Conservation (phyloP, 2,888 invertebrate species). For the Mesorhabditis belari region DNA sequence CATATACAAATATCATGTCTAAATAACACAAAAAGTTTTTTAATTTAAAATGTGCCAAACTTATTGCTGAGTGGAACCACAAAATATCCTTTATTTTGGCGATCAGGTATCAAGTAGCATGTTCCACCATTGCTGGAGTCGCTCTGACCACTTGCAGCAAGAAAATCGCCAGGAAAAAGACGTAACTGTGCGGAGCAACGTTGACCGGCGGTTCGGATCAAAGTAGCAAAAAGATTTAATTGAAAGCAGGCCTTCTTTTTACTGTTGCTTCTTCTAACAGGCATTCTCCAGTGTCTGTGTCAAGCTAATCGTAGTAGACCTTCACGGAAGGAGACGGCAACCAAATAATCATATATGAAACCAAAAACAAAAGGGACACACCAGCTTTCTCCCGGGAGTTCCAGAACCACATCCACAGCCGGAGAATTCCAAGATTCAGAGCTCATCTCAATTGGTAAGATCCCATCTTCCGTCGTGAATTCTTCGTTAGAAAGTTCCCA, state of each 20-base stretch:
- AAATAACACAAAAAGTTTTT: not conserved
- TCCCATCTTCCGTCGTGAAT: not conserved
- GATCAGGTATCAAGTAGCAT: not conserved
- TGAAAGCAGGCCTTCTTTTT: not conserved
- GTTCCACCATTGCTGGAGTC: not conserved
- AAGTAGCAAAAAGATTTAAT: not conserved
- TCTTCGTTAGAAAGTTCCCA: not conserved
- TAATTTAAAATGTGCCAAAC: too few relatives aligned
- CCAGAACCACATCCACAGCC: not conserved
- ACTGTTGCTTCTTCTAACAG: not conserved
- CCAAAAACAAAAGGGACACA: too few relatives aligned
- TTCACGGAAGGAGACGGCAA: not conserved
- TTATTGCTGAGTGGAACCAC: not conserved
- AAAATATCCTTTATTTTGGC: not conserved
- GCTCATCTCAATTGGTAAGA: not conserved
- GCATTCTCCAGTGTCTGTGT: not conserved
- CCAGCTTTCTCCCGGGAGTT: not conserved
- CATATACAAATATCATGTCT: not conserved
- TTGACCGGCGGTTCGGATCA: not conserved
- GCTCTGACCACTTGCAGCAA: too few relatives aligned
- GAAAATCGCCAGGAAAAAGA: not conserved
- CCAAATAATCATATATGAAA: not conserved
- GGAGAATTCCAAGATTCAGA: not conserved
- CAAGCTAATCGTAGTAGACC: not conserved
- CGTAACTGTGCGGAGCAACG: not conserved